Evolutionary conservation across 2,113 vertebrate species (phyloP).

Genomic region (Pelecanus crispus): DNA sequence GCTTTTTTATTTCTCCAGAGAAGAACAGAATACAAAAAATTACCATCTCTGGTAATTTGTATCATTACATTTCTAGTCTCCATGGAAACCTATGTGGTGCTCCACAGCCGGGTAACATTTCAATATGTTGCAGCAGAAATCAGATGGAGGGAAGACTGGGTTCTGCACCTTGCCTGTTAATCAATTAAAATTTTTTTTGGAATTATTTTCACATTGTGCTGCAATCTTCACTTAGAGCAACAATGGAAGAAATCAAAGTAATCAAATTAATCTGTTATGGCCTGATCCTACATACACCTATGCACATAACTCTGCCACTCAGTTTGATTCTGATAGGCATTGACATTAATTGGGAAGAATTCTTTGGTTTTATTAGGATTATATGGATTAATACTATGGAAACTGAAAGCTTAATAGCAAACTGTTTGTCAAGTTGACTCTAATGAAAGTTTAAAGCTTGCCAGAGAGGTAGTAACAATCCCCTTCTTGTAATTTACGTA

Average conservation of each 20-base stretch:
- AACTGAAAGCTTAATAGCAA: not conserved
- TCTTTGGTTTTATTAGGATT: not conserved
- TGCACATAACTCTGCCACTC: not conserved
- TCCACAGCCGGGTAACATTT: not conserved
- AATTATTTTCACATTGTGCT: not conserved
- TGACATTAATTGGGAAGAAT: not conserved
- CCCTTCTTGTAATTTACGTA: not conserved
- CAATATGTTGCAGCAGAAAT: not conserved
- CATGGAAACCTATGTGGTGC: slow-evolving; percentile 27
- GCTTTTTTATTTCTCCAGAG: not conserved
- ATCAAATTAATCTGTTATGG: not conserved
- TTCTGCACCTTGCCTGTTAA: not conserved
- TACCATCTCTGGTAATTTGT: slow-evolving; percentile 8
- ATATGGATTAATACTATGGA: not conserved
- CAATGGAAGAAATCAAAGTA: not conserved
- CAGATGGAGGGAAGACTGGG: not conserved
- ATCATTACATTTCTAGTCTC: slow-evolving; percentile 33
- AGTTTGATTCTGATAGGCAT: not conserved
- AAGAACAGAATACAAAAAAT: not conserved
- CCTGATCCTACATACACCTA: not conserved
- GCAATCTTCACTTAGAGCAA: not conserved
- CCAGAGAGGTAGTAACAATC: not conserved
- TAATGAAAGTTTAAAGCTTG: not conserved
- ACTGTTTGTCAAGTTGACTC: not conserved
- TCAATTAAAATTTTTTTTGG: not conserved